Evolutionary conservation across 2,113 vertebrate species (phyloP), one percentile per base, ranked within the genome.

Genomic region (Smithornis capensis): DNA sequence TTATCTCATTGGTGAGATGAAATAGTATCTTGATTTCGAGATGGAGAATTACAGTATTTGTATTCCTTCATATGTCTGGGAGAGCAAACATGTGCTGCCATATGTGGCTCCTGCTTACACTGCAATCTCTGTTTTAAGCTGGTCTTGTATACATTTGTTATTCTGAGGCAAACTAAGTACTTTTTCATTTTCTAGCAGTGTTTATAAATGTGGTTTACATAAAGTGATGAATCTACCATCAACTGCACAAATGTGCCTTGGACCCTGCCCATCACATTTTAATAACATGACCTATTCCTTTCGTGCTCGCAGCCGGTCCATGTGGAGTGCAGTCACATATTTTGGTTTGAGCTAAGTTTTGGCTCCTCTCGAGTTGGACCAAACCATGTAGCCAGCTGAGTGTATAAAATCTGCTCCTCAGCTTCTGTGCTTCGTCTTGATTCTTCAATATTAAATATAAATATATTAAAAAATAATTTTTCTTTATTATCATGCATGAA

Each of bases 271-370:
- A 95, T 95, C 74, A 91, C 96, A 97, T 98, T 98, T 97, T 96
- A 97, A 92, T 97, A 96, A 69, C 92, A 97, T 98, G 97, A 98
- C 96, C 90, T 96, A 97, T 53, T 97, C 65, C 49, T 96, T 97
- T 97, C 60, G 70, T 95, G 96, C 97, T 97, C 89, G 64, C 94
- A 96, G 73, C 53, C n/a, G 59, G 25, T 76, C 96, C 89, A 77
- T 96, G 92, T 97, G 96, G 69, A 91, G 71, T 55, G 45, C 94
- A 96, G 88, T 96, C 38, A 70, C 93, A 74, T 97, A 94, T 88
- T 97, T 97, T 96, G 75, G 53, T 94, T 98, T 97, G 95, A 97
- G 90, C 94, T 92, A 38, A 94, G 59, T 87, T 90, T 92, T 96
- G 80, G 90, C 96, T 97, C 95, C 70, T 92, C 89, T 96, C 75